phyloP scores from a whole-genome alignment of 2,888 invertebrate species.

The Zele albiditarsus region DNA sequence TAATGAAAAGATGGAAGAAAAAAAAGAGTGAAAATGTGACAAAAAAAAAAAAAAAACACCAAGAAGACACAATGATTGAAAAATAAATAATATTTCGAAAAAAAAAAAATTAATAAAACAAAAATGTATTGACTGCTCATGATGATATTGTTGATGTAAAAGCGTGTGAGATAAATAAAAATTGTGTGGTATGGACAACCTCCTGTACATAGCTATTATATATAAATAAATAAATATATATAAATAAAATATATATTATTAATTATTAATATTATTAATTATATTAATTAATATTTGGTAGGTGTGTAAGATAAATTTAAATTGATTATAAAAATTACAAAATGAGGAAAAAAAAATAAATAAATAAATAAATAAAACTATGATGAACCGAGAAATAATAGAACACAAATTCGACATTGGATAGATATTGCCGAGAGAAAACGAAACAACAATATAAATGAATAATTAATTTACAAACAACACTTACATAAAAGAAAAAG shows the following conservation, averaged over 20 bases:
- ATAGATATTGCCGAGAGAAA: background rate
- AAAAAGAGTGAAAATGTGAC: slow-evolving; percentile 8
- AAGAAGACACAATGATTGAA: background rate
- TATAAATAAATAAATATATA: slow-evolving; percentile 62
- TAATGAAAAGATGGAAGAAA: slow-evolving; percentile 32
- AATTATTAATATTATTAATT: slow-evolving; percentile 65
- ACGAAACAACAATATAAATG: slow-evolving; percentile 10
- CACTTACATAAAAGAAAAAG: background rate
- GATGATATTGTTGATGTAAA: background rate
- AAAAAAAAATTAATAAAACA: slow-evolving; percentile 21
- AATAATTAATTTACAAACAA: background rate
- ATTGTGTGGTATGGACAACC: slow-evolving; percentile 59
- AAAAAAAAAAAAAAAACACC: background rate
- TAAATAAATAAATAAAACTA: background rate
- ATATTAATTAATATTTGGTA: slow-evolving; percentile 66
- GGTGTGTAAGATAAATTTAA: slow-evolving; percentile 65
- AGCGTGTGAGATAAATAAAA: slow-evolving; percentile 40
- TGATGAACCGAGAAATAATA: slow-evolving; percentile 18
- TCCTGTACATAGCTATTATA: slow-evolving; percentile 69
- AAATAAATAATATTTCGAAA: too few species aligned
- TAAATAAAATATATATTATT: slow-evolving; percentile 56
- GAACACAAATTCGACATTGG: slow-evolving; percentile 24
- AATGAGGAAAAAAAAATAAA: background rate
- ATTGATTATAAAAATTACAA: slow-evolving; percentile 5
- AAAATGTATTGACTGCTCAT: slow-evolving; percentile 21